Evolutionary conservation across 2,888 invertebrate species (phyloP).

Genomic region (Sympetrum striolatum): DNA sequence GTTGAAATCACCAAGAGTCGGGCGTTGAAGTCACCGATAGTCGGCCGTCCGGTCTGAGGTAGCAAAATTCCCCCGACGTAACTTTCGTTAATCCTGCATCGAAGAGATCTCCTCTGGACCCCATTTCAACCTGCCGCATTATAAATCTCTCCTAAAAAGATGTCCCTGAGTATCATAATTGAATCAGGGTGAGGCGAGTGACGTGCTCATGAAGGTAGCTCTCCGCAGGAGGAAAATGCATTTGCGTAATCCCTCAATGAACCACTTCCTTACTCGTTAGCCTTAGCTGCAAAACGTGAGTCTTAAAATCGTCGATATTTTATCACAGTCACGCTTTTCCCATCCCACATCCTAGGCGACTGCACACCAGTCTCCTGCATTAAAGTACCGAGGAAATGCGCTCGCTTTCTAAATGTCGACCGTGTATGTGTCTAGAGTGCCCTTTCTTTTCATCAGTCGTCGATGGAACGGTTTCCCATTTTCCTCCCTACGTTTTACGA

Average conservation of each 20-base stretch:
- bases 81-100: background rate
- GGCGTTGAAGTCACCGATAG: background rate
- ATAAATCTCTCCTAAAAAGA: constrained; percentile 15
- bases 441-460: background rate
- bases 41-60: background rate
- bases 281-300: constrained; percentile 22
- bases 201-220: background rate
- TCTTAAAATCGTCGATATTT: constrained; percentile 38
- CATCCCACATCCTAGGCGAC: background rate
- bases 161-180: constrained; percentile 35
- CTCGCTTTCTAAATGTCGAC: constrained; percentile 27
- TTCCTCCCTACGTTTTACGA: background rate
- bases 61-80: background rate
- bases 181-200: constrained; percentile 12
- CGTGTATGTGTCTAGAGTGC: background rate
- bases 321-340: constrained; percentile 32
- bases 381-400: constrained; percentile 9
- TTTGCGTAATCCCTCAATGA: constrained; percentile 39
- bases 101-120: background rate
- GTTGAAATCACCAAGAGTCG: background rate
- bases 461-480: background rate
- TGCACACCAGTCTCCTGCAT: background rate
- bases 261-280: constrained; percentile 35
- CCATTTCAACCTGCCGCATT: background rate
- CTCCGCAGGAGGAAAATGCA: background rate